A percentile compares a stretch with the other conserved stretches of the same genome.
Conservation (phyloP, 2,888 invertebrate genomes). For the Notocelia uddmanniana region DNA sequence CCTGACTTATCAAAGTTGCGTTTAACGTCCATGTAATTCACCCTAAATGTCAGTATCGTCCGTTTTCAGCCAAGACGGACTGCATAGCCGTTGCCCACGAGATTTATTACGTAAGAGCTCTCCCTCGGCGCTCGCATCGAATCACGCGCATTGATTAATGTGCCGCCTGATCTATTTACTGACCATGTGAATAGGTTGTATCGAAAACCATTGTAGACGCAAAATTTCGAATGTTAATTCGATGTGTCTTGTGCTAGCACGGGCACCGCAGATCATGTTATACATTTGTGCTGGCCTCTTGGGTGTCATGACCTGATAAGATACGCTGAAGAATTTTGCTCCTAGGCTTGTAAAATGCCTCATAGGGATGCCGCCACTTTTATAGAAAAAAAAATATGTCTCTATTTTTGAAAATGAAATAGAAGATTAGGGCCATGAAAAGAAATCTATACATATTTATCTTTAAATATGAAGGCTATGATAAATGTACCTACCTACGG, state of each 20-base stretch:
- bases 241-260: background rate
- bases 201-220: background rate
- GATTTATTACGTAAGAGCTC: conserved; percentile 73
- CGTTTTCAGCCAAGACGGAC: conserved; percentile 42
- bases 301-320: too few relatives aligned
- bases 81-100: conserved; percentile 75
- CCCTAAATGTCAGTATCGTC: conserved; percentile 18
- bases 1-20: background rate
- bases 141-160: conserved; percentile 75
- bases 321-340: background rate
- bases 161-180: conserved; percentile 70
- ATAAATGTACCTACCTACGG: too few relatives aligned
- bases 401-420: too few relatives aligned
- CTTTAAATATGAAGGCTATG: too few relatives aligned
- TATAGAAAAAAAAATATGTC: too few relatives aligned
- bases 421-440: too few relatives aligned
- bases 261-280: background rate
- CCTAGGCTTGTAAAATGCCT: too few relatives aligned
- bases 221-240: background rate
- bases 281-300: too few relatives aligned
- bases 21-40: conserved; percentile 11
- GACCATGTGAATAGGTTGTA: conserved; percentile 37
- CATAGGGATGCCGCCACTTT: too few relatives aligned
- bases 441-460: too few relatives aligned
- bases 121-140: conserved; percentile 65